Base-by-base conservation (phyloP, 2,888 invertebrate genomes). In the Drosophila cognata region DNA sequence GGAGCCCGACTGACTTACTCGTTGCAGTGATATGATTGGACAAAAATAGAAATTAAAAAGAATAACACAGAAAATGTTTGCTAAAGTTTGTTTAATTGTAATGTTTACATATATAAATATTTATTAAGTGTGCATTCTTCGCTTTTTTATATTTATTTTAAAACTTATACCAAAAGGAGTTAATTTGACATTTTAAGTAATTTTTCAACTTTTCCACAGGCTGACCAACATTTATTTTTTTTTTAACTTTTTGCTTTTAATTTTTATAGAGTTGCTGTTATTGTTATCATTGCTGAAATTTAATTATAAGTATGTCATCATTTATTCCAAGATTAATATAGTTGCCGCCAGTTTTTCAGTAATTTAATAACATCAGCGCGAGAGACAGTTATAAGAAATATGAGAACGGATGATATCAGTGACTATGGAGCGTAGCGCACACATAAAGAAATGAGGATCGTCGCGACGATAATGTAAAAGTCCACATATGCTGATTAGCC, bases 201-300 rank as follows among this genome's bases (percentile, higher is more conserved):
- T 31, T 3, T 10, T 10, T 8, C 0, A 10, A n/a, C n/a, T 18
- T 7, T 18, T 38, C 38, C 7, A 8, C 8, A 36, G 2, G 8
- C 33, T 8, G 33, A 33, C 10, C 36, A 1, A 7, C 7, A 18
- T 7, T 0, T 8, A 8, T 2, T 4, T n/a, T 38, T 8, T 18
- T 6, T 2, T 4, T 0, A n/a, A 8, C 2, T 3, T 8, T 38
- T n/a, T 8, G 18, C 18, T 4, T n/a, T 10, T n/a, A 41, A 1
- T 41, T 10, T 4, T 10, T 41, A n/a, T n/a, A 4, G n/a, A n/a
- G 41, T 10, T 41, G 4, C 10, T n/a, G n/a, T 31, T 10, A 0
- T n/a, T 16, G 2, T 13, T 36, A 10, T 10, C 10, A 6, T 38
- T 38, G 38, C 18, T 38, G 7, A 6, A 18, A 36, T 18, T 18